A percentile compares a stretch with the other conserved stretches of the same genome.
Evolutionary conservation across 2,797 vertebrate species (phyloP).

Genomic region (Coregonus sp.): DNA sequence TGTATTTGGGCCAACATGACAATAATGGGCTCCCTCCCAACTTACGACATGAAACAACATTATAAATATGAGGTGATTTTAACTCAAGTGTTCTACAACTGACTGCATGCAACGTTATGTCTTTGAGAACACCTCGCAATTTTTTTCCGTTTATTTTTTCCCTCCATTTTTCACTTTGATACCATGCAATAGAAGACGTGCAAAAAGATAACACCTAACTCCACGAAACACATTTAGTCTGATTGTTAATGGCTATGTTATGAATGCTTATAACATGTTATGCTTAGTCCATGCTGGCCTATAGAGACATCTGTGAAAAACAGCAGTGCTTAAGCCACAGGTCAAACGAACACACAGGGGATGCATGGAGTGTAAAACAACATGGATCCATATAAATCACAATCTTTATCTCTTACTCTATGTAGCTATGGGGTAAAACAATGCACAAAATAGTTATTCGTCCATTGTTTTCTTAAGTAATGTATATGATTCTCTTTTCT

Average conservation of each 20-base stretch:
- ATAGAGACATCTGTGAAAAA: constrained; percentile 83
- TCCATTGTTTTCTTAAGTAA: constrained; percentile 76
- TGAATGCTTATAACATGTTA: constrained; percentile 86
- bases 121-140: constrained; percentile 71
- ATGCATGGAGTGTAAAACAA: constrained; percentile 82
- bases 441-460: constrained; percentile 78
- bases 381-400: constrained; percentile 83
- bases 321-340: constrained; percentile 85
- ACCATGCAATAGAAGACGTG: constrained; percentile 87
- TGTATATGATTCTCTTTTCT: constrained; percentile 83
- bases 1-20: constrained; percentile 74
- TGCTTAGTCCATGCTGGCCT: constrained; percentile 86
- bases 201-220: constrained; percentile 87
- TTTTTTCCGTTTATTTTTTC: constrained; percentile 64
- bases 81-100: constrained; percentile 76
- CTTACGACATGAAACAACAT: constrained; percentile 60
- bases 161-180: constrained; percentile 82
- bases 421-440: constrained; percentile 81
- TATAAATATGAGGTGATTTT: constrained; percentile 71
- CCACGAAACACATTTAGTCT: constrained; percentile 81
- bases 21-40: constrained; percentile 75
- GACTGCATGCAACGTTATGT: constrained; percentile 81
- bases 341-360: constrained; percentile 84
- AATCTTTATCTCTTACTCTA: constrained; percentile 82
- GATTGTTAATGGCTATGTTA: constrained; percentile 84